phyloP scores from a whole-genome alignment of 2,888 invertebrate species.

The Flabesymbios commensalis region DNA sequence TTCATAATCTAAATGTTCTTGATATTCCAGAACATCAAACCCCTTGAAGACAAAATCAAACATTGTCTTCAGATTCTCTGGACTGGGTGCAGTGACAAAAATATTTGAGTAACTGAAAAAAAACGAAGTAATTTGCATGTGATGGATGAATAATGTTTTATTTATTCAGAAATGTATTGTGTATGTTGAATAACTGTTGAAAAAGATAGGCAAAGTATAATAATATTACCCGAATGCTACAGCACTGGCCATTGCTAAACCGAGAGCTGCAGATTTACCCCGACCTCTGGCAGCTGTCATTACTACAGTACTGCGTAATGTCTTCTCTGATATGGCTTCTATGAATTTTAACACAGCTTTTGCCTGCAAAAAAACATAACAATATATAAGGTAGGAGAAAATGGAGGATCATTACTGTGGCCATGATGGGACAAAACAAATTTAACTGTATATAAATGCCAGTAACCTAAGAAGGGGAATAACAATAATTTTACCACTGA shows the following conservation, averaged over 20 bases:
- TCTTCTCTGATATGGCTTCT: slow-evolving; percentile 92
- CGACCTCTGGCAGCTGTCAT: slow-evolving; percentile 95
- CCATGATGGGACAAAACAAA: too few relatives aligned
- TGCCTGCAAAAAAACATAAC: slow-evolving; percentile 64
- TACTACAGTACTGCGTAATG: slow-evolving; percentile 84
- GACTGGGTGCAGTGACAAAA: slow-evolving; percentile 96
- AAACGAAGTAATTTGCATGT: neutral
- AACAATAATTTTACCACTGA: too few relatives aligned
- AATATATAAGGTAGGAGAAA: too few relatives aligned
- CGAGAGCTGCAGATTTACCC: slow-evolving; percentile 97
- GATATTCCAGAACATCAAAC: slow-evolving; percentile 86
- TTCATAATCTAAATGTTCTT: slow-evolving; percentile 95
- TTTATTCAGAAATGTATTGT: neutral
- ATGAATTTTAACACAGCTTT: slow-evolving; percentile 90
- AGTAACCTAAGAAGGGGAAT: too few relatives aligned
- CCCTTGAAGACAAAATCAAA: slow-evolving; percentile 97
- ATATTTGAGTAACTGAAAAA: slow-evolving; percentile 80
- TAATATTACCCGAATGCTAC: slow-evolving; percentile 62
- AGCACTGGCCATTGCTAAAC: slow-evolving; percentile 78
- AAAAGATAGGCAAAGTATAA: neutral
- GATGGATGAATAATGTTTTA: neutral
- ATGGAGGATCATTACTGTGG: too few relatives aligned
- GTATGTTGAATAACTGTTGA: neutral
- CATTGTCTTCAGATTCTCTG: slow-evolving; percentile 95
- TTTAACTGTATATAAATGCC: too few relatives aligned